Base-by-base conservation (phyloP, 2,113 vertebrate species). In the Anarrhichthys ocellatus region DNA sequence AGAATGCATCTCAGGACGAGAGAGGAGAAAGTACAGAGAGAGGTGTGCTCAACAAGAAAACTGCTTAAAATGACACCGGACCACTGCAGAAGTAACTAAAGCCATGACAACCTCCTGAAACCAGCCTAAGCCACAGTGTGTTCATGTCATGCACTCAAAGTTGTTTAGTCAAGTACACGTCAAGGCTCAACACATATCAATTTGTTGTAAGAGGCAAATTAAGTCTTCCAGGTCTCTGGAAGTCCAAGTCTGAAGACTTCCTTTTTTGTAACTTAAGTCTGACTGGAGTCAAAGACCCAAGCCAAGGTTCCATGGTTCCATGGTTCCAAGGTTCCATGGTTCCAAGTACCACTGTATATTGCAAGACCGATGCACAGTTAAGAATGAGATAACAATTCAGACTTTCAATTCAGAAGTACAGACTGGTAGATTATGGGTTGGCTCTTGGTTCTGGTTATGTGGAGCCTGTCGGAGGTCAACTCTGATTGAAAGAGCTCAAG, bases 401-500 rank as follows among this genome's bases (percentile, higher is more conserved):
- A 64, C 42, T 44, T 44, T 44, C 18, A 36, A 36, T 8, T 56
- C 42, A 44, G n/a, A 64, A 77, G 54, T 32, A 63, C 42, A 32
- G 14, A 50, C n/a, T 29, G 1, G 1, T 29, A 20, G 34, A 8
- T n/a, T 56, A 10, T 29, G 27, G 3, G 15, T 36, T 44, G 24
- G 52, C 68, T 54, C 22, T 63, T n/a, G 24, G 24, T 13, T 73
- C 62, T 72, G n/a, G 10, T 63, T 70, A 29, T n/a, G 27, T 44
- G 1, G 27, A 1, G 1, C 11, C 64, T 73, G n/a, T 69, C 5
- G 32, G 20, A 15, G 27, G 9, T 76, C 9, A 32, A 22, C 8
- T 32, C 32, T 29, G n/a, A n/a, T n/a, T n/a, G 38, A 24, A 63
- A 62, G 46, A 18, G 3, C 42, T 61, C 62, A 42, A 42, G 36